phyloP scores from a whole-genome alignment of 1,140 invertebrate genomes.

The Pinna nobilis region DNA sequence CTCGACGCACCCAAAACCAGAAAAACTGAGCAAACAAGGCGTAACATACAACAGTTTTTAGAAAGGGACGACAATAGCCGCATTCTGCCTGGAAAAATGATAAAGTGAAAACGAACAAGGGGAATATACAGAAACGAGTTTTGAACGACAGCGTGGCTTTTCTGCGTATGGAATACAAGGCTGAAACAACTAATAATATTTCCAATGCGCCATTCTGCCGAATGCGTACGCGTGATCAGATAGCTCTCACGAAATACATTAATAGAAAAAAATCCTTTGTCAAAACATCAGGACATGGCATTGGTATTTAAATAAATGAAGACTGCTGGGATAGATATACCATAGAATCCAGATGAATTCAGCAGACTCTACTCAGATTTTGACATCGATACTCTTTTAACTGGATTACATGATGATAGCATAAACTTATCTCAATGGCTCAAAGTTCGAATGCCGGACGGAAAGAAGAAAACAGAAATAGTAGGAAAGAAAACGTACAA shows the following conservation, averaged over 20 bases:
- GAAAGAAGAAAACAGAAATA: not conserved
- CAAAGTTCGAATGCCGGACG: not conserved
- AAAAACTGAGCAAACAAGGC: not conserved
- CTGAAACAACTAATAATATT: not conserved
- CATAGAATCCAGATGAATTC: not conserved
- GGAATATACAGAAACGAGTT: not conserved
- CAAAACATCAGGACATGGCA: not conserved
- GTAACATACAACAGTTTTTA: not conserved
- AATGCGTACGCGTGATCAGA: not conserved
- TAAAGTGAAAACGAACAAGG: conserved; percentile 1
- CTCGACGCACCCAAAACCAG: not conserved
- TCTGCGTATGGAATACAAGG: not conserved
- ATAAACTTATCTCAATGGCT: not conserved
- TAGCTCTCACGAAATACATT: not conserved
- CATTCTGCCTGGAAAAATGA: conserved; percentile 31
- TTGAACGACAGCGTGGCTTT: not conserved
- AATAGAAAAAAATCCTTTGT: conserved; percentile 24
- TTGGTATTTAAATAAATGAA: not conserved
- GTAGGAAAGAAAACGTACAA: not conserved
- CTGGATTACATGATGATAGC: not conserved
- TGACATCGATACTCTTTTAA: not conserved
- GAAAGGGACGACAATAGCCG: conserved; percentile 34
- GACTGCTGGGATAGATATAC: not conserved
- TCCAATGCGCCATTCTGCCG: not conserved
- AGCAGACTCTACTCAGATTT: not conserved